Conservation (phyloP, 2,113 vertebrate genomes). For the Panurus biarmicus region DNA sequence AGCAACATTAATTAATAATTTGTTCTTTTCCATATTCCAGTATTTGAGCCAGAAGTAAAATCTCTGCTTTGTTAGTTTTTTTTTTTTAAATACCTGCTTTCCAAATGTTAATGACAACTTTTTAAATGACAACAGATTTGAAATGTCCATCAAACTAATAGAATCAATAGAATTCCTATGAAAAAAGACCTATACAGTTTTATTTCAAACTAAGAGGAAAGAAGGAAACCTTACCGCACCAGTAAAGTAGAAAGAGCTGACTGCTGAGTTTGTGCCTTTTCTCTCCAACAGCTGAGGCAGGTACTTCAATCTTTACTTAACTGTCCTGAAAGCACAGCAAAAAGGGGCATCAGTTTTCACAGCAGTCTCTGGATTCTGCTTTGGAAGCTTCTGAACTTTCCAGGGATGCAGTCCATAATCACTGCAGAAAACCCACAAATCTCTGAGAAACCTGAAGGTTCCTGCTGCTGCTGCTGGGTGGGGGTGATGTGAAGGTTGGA, state of each 20-base stretch:
- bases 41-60: neutral
- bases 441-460: neutral
- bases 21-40: neutral
- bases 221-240: neutral
- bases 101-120: neutral
- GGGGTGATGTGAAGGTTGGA: neutral
- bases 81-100: neutral
- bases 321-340: neutral
- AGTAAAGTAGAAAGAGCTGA: neutral
- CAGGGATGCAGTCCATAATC: neutral
- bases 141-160: neutral
- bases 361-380: neutral
- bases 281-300: neutral
- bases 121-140: neutral
- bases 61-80: neutral
- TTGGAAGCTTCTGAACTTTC: neutral
- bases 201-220: neutral
- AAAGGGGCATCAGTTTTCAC: neutral
- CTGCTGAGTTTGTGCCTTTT: neutral
- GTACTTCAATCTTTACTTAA: neutral
- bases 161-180: neutral
- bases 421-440: accelerated
- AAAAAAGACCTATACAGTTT: neutral
- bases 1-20: neutral
- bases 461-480: accelerated